A percentile compares a stretch with the other conserved stretches of the same genome.
Conservation (phyloP, 2,888 invertebrate species). For the Anagyrus pseudococci region DNA sequence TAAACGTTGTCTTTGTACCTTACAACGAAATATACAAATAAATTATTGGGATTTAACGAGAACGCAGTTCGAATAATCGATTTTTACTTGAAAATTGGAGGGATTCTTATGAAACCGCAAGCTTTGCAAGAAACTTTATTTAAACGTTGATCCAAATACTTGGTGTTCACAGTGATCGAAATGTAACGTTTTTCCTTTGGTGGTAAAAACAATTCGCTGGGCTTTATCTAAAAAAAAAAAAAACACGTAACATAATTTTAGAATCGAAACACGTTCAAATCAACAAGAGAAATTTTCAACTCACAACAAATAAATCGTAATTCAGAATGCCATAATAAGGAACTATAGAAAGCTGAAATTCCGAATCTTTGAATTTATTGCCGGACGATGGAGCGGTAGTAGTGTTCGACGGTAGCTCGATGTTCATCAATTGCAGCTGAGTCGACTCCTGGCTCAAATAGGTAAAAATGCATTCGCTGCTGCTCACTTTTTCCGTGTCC, state of each 20-base stretch:
- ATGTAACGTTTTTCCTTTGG: slow-evolving; percentile 42
- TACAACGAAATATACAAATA: slow-evolving; percentile 1
- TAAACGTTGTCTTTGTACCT: slow-evolving; percentile 44
- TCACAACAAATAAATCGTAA: slow-evolving; percentile 26
- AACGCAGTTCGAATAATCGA: not conserved
- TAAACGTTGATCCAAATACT: slow-evolving; percentile 4
- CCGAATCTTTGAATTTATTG: slow-evolving; percentile 18
- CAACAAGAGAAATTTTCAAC: not conserved
- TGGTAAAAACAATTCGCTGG: slow-evolving; percentile 44
- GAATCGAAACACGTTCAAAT: too few species aligned
- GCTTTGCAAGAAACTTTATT: slow-evolving; percentile 37
- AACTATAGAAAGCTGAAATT: slow-evolving; percentile 43
- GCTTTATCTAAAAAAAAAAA: slow-evolving; percentile 39
- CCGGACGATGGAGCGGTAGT: too few species aligned
- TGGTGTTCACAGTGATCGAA: slow-evolving; percentile 34
- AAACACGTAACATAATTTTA: not conserved
- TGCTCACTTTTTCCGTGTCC: not conserved
- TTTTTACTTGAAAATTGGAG: slow-evolving; percentile 45
- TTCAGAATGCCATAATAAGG: slow-evolving; percentile 46
- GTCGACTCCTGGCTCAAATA: not conserved
- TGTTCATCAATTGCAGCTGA: not conserved
- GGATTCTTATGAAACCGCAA: slow-evolving; percentile 45
- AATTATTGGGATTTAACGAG: too few species aligned
- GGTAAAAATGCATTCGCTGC: too few species aligned
- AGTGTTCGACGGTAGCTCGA: not conserved